A percentile compares a stretch with the other conserved stretches of the same genome.
Conservation (phyloP, 92 coral and sea anemone genomes). For the Parazoanthus swiftii region DNA sequence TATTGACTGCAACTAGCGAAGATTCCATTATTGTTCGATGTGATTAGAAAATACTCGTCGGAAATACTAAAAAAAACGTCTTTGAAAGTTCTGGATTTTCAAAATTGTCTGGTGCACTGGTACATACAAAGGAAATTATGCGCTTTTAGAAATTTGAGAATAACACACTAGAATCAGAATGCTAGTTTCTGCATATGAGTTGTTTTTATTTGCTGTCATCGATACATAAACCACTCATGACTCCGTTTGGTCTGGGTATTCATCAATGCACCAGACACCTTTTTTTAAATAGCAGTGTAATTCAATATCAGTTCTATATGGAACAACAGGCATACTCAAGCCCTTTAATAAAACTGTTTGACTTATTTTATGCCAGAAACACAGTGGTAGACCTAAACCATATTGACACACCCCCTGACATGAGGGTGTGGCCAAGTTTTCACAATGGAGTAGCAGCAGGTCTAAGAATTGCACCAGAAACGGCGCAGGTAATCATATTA, state of each 20-base stretch:
- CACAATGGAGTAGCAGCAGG: slow-evolving; percentile 99
- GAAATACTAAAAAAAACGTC: too few species aligned
- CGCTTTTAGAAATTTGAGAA: too few species aligned
- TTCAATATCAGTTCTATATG: not conserved
- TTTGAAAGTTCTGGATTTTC: too few species aligned
- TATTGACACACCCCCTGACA: slow-evolving; percentile 89
- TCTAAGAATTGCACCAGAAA: slow-evolving; percentile 88
- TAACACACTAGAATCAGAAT: too few species aligned
- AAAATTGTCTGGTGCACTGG: too few species aligned
- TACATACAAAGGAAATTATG: too few species aligned
- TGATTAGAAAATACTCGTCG: too few species aligned
- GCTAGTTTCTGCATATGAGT: too few species aligned
- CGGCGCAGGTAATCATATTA: slow-evolving; percentile 72
- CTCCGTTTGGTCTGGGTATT: not conserved
- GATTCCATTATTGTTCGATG: too few species aligned
- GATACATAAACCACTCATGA: not conserved
- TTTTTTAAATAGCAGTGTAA: not conserved
- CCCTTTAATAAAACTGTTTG: not conserved
- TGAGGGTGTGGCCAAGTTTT: slow-evolving; percentile 94
- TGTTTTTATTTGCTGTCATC: too few species aligned
- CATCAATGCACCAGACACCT: not conserved
- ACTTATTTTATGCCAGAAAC: slow-evolving; percentile 56
- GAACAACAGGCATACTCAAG: too few species aligned
- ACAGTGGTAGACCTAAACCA: slow-evolving; percentile 89
- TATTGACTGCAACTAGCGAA: too few species aligned